Percentiles rank a stretch among this genome's conserved stretches.
phyloP scores from a whole-genome alignment of 2,113 vertebrate genomes.

The Otus sunia region DNA sequence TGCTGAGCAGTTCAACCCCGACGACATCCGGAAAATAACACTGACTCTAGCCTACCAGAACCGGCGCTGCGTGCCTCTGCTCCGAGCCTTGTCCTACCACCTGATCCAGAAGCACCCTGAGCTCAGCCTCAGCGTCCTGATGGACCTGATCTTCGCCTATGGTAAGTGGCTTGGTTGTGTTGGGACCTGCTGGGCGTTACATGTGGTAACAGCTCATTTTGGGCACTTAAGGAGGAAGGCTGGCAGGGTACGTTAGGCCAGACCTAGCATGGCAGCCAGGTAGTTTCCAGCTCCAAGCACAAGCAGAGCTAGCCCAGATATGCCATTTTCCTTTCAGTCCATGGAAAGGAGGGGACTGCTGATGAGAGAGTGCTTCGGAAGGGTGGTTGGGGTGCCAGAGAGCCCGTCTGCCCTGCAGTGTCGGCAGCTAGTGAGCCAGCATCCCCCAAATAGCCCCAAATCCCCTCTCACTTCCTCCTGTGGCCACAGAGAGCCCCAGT shows the following conservation, averaged over 20 bases:
- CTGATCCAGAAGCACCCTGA: slow-evolving; percentile 82
- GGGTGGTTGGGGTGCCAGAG: background rate
- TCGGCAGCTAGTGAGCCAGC: background rate
- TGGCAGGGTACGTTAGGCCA: background rate
- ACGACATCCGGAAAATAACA: slow-evolving; percentile 80
- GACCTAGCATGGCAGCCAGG: accelerated
- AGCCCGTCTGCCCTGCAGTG: background rate
- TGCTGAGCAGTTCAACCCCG: slow-evolving; percentile 79
- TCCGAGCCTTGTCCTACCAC: slow-evolving; percentile 89
- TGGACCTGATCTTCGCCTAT: slow-evolving; percentile 84
- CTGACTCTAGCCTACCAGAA: slow-evolving; percentile 77
- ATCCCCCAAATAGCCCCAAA: background rate
- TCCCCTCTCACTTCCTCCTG: accelerated
- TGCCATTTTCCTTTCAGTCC: background rate
- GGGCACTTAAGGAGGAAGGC: background rate
- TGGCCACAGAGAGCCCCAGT: accelerated
- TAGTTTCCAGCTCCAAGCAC: background rate
- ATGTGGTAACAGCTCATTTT: too few species aligned
- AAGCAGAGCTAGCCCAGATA: background rate
- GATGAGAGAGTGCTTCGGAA: accelerated
- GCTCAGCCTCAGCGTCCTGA: slow-evolving; percentile 71
- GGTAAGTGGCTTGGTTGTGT: slow-evolving; percentile 61
- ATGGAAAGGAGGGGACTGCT: background rate
- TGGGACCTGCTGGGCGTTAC: background rate
- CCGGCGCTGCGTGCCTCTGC: slow-evolving; percentile 81